These are phyloP conservation scores for Amphibalanus amphitrite DNA, from an alignment of 1,140 invertebrate species.

Conservation along the genomic window DNA sequence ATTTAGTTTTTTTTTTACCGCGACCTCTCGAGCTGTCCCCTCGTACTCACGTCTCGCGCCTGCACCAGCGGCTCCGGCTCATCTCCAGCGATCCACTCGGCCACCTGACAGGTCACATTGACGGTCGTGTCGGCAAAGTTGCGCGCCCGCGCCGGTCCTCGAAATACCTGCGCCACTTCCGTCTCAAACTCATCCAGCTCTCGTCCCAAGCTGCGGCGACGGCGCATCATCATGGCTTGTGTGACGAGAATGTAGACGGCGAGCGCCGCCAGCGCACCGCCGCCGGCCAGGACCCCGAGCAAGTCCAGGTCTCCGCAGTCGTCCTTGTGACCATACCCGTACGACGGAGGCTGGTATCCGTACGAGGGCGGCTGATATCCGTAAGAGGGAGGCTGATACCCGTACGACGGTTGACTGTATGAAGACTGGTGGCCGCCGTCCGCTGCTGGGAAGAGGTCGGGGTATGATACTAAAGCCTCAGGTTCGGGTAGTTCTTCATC, in stretches of 20 bases:
- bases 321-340: neutral
- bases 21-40: too few relatives aligned
- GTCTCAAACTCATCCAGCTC: neutral
- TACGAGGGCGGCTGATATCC: neutral
- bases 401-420: neutral
- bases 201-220: neutral
- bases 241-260: neutral
- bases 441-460: neutral
- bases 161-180: neutral
- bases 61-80: neutral
- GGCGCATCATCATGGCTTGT: neutral
- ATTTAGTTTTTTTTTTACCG: too few relatives aligned
- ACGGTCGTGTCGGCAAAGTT: neutral
- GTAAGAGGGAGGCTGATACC: neutral
- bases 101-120: neutral
- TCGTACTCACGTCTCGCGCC: too few relatives aligned
- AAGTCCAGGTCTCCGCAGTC: neutral
- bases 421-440: neutral
- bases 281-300: neutral
- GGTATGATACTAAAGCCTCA: neutral
- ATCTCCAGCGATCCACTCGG: neutral
- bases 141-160: too few relatives aligned
- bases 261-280: neutral
- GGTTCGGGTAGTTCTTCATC: neutral
- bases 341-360: neutral